These are phyloP conservation scores for Oriolus oriolus DNA, from an alignment of 2,113 vertebrate species.

Conservation along the genomic window DNA sequence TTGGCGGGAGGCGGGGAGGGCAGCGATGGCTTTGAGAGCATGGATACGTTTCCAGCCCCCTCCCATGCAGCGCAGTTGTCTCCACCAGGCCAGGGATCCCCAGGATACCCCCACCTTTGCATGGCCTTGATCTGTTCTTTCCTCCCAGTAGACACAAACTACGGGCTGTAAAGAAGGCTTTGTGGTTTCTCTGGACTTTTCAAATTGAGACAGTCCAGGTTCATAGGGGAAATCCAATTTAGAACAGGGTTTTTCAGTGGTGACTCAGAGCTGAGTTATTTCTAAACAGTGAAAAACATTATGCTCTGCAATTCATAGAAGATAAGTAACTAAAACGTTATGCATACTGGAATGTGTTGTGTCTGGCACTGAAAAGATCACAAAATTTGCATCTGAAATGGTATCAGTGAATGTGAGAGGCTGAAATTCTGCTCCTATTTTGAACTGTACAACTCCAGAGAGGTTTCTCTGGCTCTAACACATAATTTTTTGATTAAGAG, in stretches of 20 bases:
- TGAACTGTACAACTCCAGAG: background rate
- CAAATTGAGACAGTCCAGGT: background rate
- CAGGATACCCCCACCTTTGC: background rate
- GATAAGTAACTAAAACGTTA: conserved; percentile 14
- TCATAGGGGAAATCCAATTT: background rate
- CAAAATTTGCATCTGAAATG: conserved; percentile 24
- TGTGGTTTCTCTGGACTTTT: background rate
- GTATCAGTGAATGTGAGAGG: background rate
- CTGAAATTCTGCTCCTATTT: conserved; percentile 18
- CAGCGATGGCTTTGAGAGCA: background rate
- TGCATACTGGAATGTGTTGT: conserved; percentile 8
- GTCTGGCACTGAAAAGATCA: conserved; percentile 23
- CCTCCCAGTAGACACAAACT: background rate
- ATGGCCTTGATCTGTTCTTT: background rate
- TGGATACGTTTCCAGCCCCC: background rate
- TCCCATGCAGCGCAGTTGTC: background rate
- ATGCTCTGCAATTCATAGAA: background rate
- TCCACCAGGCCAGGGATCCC: background rate
- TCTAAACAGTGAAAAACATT: conserved; percentile 24
- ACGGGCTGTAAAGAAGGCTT: background rate
- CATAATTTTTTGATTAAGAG: conserved; percentile 2
- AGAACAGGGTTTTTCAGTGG: background rate
- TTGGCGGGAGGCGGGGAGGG: background rate
- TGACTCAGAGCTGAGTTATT: conserved; percentile 33
- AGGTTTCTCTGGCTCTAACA: background rate